phyloP scores from a whole-genome alignment of 1,140 invertebrate species.

The Drosophila ercepeae region DNA sequence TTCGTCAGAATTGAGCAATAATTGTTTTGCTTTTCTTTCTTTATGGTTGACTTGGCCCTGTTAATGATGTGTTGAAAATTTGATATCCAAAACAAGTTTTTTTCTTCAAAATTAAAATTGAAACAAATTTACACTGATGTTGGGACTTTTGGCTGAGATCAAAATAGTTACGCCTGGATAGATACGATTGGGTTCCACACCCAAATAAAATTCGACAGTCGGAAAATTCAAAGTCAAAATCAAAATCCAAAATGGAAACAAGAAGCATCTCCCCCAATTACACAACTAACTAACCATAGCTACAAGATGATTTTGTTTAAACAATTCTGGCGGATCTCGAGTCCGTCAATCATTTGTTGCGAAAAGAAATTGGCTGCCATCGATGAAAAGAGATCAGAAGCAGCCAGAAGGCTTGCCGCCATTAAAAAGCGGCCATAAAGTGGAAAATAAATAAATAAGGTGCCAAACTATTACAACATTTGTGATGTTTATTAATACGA shows the following conservation, averaged over 20 bases:
- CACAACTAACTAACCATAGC: constrained; percentile 37
- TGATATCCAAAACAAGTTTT: constrained; percentile 27
- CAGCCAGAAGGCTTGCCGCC: constrained; percentile 47
- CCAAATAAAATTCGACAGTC: constrained; percentile 43
- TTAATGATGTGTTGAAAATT: constrained; percentile 71
- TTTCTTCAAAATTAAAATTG: constrained; percentile 54
- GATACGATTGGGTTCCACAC: constrained; percentile 1
- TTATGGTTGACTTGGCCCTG: constrained; percentile 3
- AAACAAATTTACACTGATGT: constrained; percentile 58
- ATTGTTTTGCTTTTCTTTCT: background rate
- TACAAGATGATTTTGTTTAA: constrained; percentile 58
- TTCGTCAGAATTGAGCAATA: constrained; percentile 8
- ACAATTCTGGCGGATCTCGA: constrained; percentile 41
- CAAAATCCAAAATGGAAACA: constrained; percentile 7
- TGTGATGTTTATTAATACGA: constrained; percentile 81
- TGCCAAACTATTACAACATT: constrained; percentile 79
- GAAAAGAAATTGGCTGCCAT: constrained; percentile 61
- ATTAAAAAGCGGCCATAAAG: constrained; percentile 27
- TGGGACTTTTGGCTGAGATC: constrained; percentile 2
- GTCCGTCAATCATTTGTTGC: constrained; percentile 74
- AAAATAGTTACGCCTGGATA: constrained; percentile 47
- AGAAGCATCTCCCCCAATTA: constrained; percentile 24
- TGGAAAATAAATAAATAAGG: constrained; percentile 74
- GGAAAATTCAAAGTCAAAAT: constrained; percentile 2
- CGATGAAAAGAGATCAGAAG: constrained; percentile 35